These are phyloP conservation scores for Ophion ellenae DNA, from an alignment of 2,888 invertebrate genomes.

Conservation along the genomic window DNA sequence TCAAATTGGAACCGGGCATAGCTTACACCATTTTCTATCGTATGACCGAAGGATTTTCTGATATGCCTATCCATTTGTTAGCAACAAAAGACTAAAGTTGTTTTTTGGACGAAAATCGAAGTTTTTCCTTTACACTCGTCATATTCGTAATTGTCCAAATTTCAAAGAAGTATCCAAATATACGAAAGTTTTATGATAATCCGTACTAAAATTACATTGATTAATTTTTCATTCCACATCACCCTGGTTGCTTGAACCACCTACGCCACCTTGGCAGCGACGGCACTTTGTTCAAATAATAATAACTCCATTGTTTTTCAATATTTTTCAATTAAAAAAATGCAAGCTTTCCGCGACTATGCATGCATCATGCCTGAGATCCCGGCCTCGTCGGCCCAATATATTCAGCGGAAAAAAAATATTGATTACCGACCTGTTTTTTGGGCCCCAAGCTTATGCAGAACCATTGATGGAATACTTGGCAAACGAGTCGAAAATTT, in stretches of 20 bases:
- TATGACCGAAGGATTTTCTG: background rate
- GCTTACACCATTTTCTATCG: background rate
- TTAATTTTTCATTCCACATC: background rate
- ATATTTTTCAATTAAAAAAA: no score
- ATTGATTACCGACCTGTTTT: background rate
- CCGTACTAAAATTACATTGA: background rate
- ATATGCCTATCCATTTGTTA: background rate
- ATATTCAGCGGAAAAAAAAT: background rate
- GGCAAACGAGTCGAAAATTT: conserved; percentile 1
- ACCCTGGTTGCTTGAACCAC: no score
- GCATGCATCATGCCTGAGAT: no score
- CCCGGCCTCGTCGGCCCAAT: background rate
- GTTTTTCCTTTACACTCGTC: background rate
- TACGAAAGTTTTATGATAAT: background rate
- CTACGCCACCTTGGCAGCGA: no score
- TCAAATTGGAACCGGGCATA: no score
- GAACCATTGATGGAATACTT: background rate
- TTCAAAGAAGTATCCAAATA: background rate
- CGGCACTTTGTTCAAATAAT: no score
- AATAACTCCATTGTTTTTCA: no score
- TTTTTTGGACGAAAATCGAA: background rate
- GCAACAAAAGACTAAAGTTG: background rate
- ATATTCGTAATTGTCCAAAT: background rate
- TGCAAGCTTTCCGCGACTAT: no score
- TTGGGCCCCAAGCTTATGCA: background rate